Evolutionary conservation across 1,140 invertebrate genomes (phyloP).

Genomic region (Conus ventricosus): DNA sequence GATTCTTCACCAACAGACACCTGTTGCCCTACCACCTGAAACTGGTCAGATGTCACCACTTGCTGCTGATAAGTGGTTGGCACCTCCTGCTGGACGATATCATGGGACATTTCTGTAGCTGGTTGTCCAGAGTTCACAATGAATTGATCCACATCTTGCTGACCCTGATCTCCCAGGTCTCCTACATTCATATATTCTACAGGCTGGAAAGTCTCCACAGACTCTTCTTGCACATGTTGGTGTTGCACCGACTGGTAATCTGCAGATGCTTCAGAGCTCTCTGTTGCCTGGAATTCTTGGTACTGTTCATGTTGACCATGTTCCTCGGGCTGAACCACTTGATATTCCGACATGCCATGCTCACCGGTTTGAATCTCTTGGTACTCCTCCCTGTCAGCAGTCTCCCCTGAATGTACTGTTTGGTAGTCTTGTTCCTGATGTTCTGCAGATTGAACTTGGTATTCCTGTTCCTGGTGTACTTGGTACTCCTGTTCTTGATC

Average conservation of each 20-base stretch:
- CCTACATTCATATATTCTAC: neutral
- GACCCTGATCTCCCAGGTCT: neutral
- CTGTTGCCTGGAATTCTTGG: neutral
- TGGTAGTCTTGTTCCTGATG: neutral
- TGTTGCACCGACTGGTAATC: neutral
- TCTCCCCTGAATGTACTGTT: neutral
- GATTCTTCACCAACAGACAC: neutral
- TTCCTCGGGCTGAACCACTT: neutral
- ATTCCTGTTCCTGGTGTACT: neutral
- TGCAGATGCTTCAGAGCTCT: neutral
- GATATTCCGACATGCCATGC: neutral
- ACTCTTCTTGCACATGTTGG: neutral
- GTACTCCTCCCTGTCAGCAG: neutral
- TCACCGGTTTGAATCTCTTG: neutral
- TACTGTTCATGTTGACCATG: neutral
- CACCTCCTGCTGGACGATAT: neutral
- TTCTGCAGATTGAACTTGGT: neutral
- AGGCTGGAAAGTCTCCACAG: neutral
- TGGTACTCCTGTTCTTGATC: neutral
- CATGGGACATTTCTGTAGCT: neutral
- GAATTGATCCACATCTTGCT: neutral
- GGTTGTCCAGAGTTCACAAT: neutral
- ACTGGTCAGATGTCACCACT: neutral
- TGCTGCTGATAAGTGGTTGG: neutral
- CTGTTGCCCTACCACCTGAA: constrained; percentile 1